phyloP scores from a whole-genome alignment of 2,113 vertebrate species.

The Poeciliopsis prolifica region DNA sequence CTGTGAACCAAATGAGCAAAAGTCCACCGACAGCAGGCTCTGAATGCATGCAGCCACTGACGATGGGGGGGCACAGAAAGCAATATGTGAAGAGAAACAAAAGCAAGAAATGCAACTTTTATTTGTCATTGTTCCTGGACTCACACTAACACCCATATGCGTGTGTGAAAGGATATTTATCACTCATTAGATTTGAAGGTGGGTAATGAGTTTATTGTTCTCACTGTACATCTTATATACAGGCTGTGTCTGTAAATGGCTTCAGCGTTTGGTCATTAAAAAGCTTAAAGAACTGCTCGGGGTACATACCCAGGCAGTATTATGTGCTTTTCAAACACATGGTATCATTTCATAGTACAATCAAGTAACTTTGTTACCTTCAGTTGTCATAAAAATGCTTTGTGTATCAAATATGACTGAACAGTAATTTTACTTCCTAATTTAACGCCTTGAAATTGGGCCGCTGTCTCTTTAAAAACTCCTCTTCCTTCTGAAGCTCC shows the following conservation, averaged over 20 bases:
- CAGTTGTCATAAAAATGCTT: too few species aligned
- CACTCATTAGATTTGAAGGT: neutral
- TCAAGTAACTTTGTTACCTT: too few species aligned
- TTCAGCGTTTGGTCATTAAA: neutral
- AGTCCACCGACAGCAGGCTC: constrained; percentile 3
- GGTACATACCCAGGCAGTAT: neutral
- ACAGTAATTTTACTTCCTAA: too few species aligned
- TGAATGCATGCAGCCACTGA: neutral
- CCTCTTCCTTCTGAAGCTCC: too few species aligned
- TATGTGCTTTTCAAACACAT: too few species aligned
- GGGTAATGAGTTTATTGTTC: constrained; percentile 8
- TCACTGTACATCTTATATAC: neutral
- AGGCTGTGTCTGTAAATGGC: neutral
- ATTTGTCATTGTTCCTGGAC: neutral
- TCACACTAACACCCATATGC: neutral
- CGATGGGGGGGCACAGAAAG: neutral
- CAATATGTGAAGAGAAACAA: constrained; percentile 1
- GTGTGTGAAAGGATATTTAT: constrained; percentile 1
- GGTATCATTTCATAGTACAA: too few species aligned
- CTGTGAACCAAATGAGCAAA: constrained; percentile 10
- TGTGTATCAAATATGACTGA: too few species aligned
- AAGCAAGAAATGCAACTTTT: neutral
- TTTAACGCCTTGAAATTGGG: too few species aligned
- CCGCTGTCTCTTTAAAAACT: too few species aligned
- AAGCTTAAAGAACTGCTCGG: neutral